Conservation (phyloP, 1,140 invertebrate species). For the Matsumurasca onukii region DNA sequence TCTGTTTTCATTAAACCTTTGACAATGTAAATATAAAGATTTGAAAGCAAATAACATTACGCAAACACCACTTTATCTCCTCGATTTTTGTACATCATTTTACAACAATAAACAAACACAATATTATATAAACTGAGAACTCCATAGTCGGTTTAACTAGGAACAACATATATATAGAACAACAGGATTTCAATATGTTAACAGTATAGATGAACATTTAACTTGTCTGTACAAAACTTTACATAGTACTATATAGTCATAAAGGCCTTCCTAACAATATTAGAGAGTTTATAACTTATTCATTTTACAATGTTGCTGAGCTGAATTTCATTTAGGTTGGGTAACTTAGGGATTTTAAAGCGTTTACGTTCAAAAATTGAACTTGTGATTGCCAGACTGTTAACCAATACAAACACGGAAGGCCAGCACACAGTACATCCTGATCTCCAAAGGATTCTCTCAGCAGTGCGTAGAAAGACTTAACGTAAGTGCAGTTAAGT, state of each 20-base stretch:
- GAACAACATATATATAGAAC: conserved; percentile 7
- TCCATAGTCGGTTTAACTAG: neutral
- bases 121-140: neutral
- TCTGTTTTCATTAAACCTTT: too few relatives aligned
- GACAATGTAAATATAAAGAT: too few relatives aligned
- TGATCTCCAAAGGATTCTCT: neutral
- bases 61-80: too few relatives aligned
- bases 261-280: conserved; percentile 17
- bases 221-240: conserved; percentile 15
- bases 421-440: too few relatives aligned
- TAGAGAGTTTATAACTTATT: too few relatives aligned
- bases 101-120: neutral
- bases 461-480: conserved; percentile 3
- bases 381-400: too few relatives aligned
- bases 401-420: neutral
- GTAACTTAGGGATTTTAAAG: too few relatives aligned
- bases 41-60: too few relatives aligned
- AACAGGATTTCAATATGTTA: conserved; percentile 9
- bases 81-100: too few relatives aligned
- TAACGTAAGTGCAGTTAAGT: neutral
- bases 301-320: too few relatives aligned
- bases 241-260: neutral
- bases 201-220: conserved; percentile 10
- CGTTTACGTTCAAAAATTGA: too few relatives aligned
- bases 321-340: too few relatives aligned